Evolutionary conservation across 1,140 invertebrate species (phyloP).

Genomic region (Macrocentrus cingulum): DNA sequence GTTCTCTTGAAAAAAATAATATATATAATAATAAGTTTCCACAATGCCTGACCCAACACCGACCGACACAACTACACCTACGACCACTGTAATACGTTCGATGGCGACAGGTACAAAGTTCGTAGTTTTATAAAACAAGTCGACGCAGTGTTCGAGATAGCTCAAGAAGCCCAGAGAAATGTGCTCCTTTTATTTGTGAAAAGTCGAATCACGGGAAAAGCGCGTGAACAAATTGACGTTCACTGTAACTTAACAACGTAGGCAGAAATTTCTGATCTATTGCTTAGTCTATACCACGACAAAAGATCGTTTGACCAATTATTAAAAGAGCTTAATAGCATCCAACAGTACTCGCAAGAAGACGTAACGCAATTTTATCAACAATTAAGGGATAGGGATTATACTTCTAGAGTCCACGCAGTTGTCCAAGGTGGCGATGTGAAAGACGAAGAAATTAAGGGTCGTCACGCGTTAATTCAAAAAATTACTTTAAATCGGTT

Average conservation of each 20-base stretch:
- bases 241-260: conserved; percentile 24
- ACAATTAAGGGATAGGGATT: conserved; percentile 20
- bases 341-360: conserved; percentile 19
- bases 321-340: conserved; percentile 24
- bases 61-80: no score
- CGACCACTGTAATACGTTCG: conserved; percentile 20
- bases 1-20: no score
- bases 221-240: conserved; percentile 25
- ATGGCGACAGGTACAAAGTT: conserved; percentile 18
- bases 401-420: conserved; percentile 1
- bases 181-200: conserved; percentile 23
- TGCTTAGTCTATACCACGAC: conserved; percentile 25
- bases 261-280: conserved; percentile 25
- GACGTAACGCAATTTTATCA: conserved; percentile 20
- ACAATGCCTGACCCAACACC: no score
- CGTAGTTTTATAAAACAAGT: conserved; percentile 27
- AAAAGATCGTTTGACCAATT: conserved; percentile 27
- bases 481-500: conserved; percentile 11
- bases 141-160: conserved; percentile 24
- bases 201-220: conserved; percentile 23
- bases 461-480: background rate
- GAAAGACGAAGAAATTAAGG: background rate
- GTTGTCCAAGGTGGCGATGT: background rate
- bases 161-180: conserved; percentile 5
- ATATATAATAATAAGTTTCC: no score